A percentile compares a stretch with the other conserved stretches of the same genome.
phyloP scores from a whole-genome alignment of 2,113 vertebrate genomes.

The Hiodon tergisus region DNA sequence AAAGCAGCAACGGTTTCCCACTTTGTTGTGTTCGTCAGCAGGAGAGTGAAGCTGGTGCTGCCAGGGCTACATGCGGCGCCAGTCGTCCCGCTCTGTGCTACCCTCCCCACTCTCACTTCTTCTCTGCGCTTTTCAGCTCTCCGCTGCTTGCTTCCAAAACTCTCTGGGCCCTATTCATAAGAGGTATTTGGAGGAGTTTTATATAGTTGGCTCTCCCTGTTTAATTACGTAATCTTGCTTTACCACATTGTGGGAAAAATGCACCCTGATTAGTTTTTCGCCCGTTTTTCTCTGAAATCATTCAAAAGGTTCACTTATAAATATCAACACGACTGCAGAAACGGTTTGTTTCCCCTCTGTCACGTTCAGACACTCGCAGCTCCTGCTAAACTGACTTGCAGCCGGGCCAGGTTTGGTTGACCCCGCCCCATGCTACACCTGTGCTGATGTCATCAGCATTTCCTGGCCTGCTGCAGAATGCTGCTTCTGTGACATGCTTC shows the following conservation, averaged over 20 bases:
- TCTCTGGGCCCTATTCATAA: constrained; percentile 44
- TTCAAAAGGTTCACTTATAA: no score
- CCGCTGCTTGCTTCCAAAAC: constrained; percentile 39
- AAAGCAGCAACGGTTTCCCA: constrained; percentile 13
- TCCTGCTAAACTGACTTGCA: no score
- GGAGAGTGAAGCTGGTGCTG: not conserved
- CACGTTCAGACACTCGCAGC: no score
- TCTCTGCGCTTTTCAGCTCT: constrained; percentile 14
- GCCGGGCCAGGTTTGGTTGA: no score
- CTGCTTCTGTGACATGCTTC: no score
- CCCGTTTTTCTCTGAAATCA: no score
- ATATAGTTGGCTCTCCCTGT: constrained; percentile 3
- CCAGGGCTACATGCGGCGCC: not conserved
- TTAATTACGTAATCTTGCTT: constrained; percentile 15
- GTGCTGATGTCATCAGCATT: no score
- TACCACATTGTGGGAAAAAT: not conserved
- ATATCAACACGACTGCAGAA: no score
- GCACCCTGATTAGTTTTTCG: no score
- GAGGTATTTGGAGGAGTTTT: constrained; percentile 22
- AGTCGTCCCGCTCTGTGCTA: not conserved
- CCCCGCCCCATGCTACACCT: no score
- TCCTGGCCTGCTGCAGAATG: no score
- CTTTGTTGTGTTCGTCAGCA: constrained; percentile 3
- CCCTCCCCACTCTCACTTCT: constrained; percentile 19
- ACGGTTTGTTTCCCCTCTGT: no score